phyloP scores from a whole-genome alignment of 2,888 invertebrate species.

The Ethmia dodecea region DNA sequence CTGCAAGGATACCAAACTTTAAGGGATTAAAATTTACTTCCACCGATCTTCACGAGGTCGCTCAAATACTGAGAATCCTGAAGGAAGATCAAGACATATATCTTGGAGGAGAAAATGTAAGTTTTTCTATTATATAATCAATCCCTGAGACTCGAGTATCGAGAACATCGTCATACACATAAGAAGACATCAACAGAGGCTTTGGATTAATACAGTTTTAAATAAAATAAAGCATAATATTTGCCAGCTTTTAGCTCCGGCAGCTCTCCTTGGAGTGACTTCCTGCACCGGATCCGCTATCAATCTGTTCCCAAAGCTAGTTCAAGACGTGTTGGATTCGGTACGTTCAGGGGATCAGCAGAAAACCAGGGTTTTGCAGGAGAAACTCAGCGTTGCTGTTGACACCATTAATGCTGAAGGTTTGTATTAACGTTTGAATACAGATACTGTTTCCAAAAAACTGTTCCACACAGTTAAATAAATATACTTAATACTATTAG shows the following conservation, averaged over 20 bases:
- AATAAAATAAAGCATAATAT: too few relatives aligned
- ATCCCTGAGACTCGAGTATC: too few relatives aligned
- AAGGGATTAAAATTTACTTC: slow-evolving; percentile 91
- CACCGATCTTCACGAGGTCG: slow-evolving; percentile 82
- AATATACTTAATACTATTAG: too few relatives aligned
- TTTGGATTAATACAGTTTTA: too few relatives aligned
- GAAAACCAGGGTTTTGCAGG: slow-evolving; percentile 72
- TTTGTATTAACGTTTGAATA: too few relatives aligned
- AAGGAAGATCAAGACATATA: slow-evolving; percentile 76
- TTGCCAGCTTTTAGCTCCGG: slow-evolving; percentile 81
- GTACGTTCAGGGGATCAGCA: slow-evolving; percentile 62
- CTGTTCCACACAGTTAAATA: too few relatives aligned
- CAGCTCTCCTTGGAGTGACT: slow-evolving; percentile 81
- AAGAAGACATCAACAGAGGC: too few relatives aligned
- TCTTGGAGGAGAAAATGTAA: slow-evolving; percentile 83
- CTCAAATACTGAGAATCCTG: slow-evolving; percentile 73
- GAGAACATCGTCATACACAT: too few relatives aligned
- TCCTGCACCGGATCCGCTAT: slow-evolving; percentile 84
- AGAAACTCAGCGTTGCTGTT: slow-evolving; percentile 66
- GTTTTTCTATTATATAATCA: slow-evolving; percentile 19
- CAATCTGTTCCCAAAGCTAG: slow-evolving; percentile 80
- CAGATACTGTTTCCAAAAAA: too few relatives aligned
- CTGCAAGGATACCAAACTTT: slow-evolving; percentile 82
- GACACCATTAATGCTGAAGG: slow-evolving; percentile 74
- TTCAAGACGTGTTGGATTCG: slow-evolving; percentile 73